phyloP scores from a whole-genome alignment of 2,797 vertebrate genomes.

The Gastrophryne carolinensis region DNA sequence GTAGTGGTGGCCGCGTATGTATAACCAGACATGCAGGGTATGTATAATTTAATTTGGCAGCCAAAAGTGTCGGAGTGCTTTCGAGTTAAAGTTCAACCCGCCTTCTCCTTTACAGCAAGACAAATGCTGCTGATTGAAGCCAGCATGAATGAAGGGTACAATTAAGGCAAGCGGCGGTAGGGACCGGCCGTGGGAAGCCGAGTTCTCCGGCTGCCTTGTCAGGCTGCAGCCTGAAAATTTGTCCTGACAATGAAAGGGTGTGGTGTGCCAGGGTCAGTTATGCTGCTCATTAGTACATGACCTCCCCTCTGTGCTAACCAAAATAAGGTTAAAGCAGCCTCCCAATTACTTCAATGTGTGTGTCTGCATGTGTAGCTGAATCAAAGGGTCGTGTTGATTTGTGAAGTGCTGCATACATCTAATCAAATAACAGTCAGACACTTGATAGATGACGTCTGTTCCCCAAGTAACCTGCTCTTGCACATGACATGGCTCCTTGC shows the following conservation, averaged over 20 bases:
- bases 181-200: background rate
- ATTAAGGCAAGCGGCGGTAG: background rate
- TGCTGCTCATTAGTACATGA: background rate
- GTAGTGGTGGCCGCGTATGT: background rate
- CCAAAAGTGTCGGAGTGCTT: background rate
- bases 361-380: background rate
- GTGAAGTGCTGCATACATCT: too few relatives aligned
- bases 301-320: background rate
- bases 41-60: slow-evolving; percentile 34
- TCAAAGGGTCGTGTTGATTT: background rate
- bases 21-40: background rate
- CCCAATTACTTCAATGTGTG: background rate
- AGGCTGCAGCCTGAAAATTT: background rate
- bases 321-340: background rate
- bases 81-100: background rate
- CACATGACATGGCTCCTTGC: too few relatives aligned
- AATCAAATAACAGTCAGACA: too few relatives aligned
- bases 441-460: too few relatives aligned
- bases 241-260: background rate
- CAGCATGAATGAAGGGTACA: background rate
- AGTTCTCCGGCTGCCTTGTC: background rate
- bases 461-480: too few relatives aligned
- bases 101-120: background rate
- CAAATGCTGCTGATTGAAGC: background rate
- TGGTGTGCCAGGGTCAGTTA: background rate